Conservation (phyloP, 2,888 invertebrate genomes). For the Timandra comae region DNA sequence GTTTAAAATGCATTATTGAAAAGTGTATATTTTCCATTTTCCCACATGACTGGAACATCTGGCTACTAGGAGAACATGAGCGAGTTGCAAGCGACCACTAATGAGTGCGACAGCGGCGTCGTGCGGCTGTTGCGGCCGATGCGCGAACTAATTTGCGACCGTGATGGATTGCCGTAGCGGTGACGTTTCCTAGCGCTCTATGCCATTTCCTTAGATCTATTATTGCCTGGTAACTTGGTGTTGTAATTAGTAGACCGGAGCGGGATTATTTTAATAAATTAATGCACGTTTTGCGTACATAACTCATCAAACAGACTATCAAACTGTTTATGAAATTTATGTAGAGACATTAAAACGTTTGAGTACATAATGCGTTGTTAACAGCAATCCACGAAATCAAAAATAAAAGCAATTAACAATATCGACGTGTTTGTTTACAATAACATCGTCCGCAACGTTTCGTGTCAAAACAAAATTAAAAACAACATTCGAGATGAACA, state of each 20-base stretch:
- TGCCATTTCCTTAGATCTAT: constrained; percentile 15
- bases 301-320: too few species aligned
- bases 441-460: constrained; percentile 33
- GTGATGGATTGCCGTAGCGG: constrained; percentile 60
- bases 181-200: constrained; percentile 21
- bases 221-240: constrained; percentile 31
- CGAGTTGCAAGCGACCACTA: constrained; percentile 51
- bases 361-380: too few species aligned
- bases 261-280: too few species aligned
- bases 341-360: too few species aligned
- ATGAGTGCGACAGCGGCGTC: constrained; percentile 68
- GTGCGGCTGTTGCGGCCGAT: constrained; percentile 53
- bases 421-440: constrained; percentile 34
- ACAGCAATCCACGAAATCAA: too few species aligned
- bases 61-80: constrained; percentile 41
- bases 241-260: constrained; percentile 25
- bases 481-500: constrained; percentile 16
- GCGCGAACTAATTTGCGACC: constrained; percentile 62
- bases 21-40: constrained; percentile 23
- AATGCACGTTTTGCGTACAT: too few species aligned
- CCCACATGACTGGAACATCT: constrained; percentile 33
- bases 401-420: constrained; percentile 19
- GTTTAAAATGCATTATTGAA: too few species aligned
- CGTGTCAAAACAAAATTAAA: constrained; percentile 33
- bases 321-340: too few species aligned